These are phyloP conservation scores for Knipowitschia caucasica DNA, from an alignment of 2,797 vertebrate species.

Conservation along the genomic window DNA sequence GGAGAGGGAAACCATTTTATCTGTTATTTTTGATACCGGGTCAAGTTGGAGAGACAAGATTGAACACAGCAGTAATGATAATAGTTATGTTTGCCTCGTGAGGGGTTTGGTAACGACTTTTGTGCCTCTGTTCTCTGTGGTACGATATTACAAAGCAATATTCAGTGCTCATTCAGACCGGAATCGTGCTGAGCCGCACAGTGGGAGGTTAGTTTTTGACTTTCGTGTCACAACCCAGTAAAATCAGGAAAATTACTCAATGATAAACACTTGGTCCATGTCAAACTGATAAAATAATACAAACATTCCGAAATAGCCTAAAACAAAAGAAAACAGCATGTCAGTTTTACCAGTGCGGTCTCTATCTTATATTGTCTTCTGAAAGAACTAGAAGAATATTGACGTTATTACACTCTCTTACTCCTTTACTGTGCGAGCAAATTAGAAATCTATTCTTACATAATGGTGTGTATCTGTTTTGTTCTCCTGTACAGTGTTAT, in stretches of 20 bases:
- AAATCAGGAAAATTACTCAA: conserved; percentile 66
- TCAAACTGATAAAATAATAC: conserved; percentile 47
- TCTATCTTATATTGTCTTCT: no score
- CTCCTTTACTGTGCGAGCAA: conserved; percentile 3
- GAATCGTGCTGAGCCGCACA: conserved; percentile 30
- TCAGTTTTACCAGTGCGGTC: no score
- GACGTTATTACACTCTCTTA: not conserved
- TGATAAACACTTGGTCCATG: conserved; percentile 61
- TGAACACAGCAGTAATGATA: conserved; percentile 57
- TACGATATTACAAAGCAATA: conserved; percentile 50
- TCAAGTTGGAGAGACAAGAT: conserved; percentile 66
- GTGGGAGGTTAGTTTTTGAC: conserved; percentile 48
- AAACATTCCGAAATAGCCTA: conserved; percentile 45
- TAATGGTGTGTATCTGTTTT: conserved; percentile 27
- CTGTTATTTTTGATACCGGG: conserved; percentile 51
- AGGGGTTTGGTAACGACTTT: conserved; percentile 48
- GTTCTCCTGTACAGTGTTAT: conserved; percentile 41
- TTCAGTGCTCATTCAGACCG: conserved; percentile 31
- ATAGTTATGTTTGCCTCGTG: conserved; percentile 50
- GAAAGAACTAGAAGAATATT: no score
- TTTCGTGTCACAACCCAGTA: conserved; percentile 65
- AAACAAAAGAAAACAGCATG: no score
- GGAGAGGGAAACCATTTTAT: conserved; percentile 50
- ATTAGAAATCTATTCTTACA: conserved; percentile 1
- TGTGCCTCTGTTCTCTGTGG: conserved; percentile 29